A percentile compares a stretch with the other conserved stretches of the same genome.
These are phyloP conservation scores for Heliconius cydno DNA, from an alignment of 2,888 invertebrate genomes.

Conservation along the genomic window DNA sequence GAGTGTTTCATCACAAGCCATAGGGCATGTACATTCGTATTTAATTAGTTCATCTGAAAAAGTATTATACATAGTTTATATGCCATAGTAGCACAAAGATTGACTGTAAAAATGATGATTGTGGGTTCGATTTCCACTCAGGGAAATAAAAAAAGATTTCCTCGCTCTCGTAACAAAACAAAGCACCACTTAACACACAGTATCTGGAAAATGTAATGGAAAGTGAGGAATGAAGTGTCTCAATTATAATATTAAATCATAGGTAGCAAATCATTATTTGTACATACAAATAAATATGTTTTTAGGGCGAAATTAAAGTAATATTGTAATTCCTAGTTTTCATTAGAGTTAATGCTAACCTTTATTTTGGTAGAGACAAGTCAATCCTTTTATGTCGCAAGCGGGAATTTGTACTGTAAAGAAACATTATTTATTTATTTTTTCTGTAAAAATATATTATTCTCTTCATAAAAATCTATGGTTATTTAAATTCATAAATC, in stretches of 20 bases:
- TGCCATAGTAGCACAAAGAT: not conserved
- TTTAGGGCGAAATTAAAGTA: too few species aligned
- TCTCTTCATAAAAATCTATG: too few species aligned
- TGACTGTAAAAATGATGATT: not conserved
- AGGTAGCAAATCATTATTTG: too few species aligned
- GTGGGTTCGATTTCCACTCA: not conserved
- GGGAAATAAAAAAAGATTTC: not conserved
- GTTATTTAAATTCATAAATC: too few species aligned
- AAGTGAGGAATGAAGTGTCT: not conserved
- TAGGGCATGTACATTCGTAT: constrained; percentile 81
- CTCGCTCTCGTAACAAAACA: not conserved
- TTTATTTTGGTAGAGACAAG: constrained; percentile 79
- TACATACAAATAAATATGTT: too few species aligned
- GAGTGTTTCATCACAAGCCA: constrained; percentile 84
- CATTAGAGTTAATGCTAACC: constrained; percentile 52
- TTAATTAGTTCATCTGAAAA: constrained; percentile 45
- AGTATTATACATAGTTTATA: not conserved
- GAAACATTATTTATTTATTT: not conserved
- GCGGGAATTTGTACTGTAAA: constrained; percentile 45
- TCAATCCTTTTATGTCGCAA: constrained; percentile 82
- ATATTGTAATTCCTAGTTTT: not conserved
- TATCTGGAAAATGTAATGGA: not conserved
- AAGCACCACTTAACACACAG: not conserved
- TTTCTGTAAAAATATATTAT: not conserved
- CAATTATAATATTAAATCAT: too few species aligned